phyloP scores from a whole-genome alignment of 2,797 vertebrate species.

The Sebastes kiyomatsui region DNA sequence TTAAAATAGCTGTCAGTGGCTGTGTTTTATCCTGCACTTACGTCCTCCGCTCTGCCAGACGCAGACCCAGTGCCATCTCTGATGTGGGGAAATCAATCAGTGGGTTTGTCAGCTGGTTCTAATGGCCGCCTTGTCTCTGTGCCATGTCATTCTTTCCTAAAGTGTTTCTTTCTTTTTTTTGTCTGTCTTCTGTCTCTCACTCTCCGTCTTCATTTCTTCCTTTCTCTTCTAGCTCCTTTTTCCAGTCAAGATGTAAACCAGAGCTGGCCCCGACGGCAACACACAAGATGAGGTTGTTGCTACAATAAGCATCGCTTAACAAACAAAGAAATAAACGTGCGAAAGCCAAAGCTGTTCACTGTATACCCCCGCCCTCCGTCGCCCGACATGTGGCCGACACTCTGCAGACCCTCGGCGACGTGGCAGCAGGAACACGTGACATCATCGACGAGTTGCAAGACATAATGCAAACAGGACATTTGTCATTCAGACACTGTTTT shows the following conservation, averaged over 20 bases:
- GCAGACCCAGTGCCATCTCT: conserved; percentile 22
- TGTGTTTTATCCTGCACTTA: conserved; percentile 38
- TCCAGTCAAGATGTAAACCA: conserved; percentile 57
- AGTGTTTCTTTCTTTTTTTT: conserved; percentile 40
- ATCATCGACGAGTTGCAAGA: conserved; percentile 20
- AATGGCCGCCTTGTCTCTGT: conserved; percentile 59
- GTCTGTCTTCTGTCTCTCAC: conserved; percentile 28
- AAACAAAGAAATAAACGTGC: conserved; percentile 55
- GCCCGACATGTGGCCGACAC: conserved; percentile 22
- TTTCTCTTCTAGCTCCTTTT: conserved; percentile 3
- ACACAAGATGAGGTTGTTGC: conserved; percentile 43
- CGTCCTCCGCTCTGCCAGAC: conserved; percentile 28
- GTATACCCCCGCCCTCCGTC: neutral
- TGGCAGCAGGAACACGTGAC: conserved; percentile 50
- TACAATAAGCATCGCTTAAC: conserved; percentile 49
- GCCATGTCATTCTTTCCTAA: conserved; percentile 66
- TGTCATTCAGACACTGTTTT: conserved; percentile 65
- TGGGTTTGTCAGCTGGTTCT: conserved; percentile 54
- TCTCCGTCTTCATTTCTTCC: conserved; percentile 4
- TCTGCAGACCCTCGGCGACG: conserved; percentile 40
- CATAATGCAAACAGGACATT: conserved; percentile 62
- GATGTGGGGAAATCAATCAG: conserved; percentile 53
- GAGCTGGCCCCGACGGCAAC: conserved; percentile 16
- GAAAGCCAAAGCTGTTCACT: conserved; percentile 20
- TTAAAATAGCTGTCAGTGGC: conserved; percentile 35